Evolutionary conservation across 2,113 vertebrate genomes (phyloP), one percentile per base, ranked within the genome.

Genomic region (Eleginops maclovinus): DNA sequence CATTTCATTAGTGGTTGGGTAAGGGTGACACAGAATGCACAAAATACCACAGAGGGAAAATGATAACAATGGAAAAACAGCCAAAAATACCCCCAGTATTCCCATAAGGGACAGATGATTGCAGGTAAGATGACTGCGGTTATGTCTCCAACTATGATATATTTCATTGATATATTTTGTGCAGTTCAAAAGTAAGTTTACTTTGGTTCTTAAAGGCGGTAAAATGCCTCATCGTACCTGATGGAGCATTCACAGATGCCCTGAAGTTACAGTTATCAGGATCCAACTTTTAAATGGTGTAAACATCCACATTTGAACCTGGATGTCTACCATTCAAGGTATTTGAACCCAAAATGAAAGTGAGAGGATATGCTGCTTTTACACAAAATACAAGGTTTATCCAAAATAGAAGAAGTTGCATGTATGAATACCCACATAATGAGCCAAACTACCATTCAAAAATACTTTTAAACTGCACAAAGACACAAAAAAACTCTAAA

Each of bases 21-120:
- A 46, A 36, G 73, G 26, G 26, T 74, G 50, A 81, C 43, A 83
- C 59, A 79, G 50, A 46, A 63, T 65, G 50, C 50, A 84, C 59
- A 83, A 78, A 87, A 86, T 43, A 64, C 21, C 79, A 73, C 50
- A 62, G 64, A 84, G n/a, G 74, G 85, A 67, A 81, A 72, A 85
- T 72, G 75, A 77, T 58, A 76, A 76, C 73, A 61, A 56, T 54
- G 19, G 56, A 61, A 31, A 3, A 78, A 74, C 69, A 72, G 49
- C 31, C 47, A 59, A 60, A 40, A 76, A 47, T 41, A 41, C 50
- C 54, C 19, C 46, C 70, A 22, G 26, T 9, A 22, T 56, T 61
- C 43, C 59, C 26, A 70, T 6, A 50, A 28, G n/a, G 22, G 53
- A 59, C 26, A 74, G 19, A 10, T 60, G 68, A 49, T 3, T 72